These are phyloP conservation scores for Eurois occulta DNA, from an alignment of 2,888 invertebrate genomes.

Conservation along the genomic window DNA sequence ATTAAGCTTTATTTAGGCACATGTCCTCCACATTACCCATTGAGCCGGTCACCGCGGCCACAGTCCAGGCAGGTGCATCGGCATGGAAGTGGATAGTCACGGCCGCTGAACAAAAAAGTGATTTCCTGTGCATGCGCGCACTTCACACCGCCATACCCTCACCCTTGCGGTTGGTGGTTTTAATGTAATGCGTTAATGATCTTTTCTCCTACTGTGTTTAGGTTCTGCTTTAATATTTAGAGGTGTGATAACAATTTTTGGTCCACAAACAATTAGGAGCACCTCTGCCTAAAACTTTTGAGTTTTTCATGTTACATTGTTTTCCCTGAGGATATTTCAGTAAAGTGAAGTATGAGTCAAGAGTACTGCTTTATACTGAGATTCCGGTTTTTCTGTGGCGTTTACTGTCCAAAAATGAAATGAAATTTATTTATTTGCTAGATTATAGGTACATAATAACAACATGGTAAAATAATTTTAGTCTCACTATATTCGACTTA, in stretches of 20 bases:
- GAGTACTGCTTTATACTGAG: neutral
- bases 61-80: conserved; percentile 55
- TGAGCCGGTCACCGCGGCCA: conserved; percentile 28
- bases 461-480: too few species aligned
- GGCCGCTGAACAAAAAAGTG: conserved; percentile 64
- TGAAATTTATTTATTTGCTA: too few species aligned
- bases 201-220: conserved; percentile 22
- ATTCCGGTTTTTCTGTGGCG: neutral
- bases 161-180: conserved; percentile 46
- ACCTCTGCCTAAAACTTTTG: neutral
- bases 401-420: too few species aligned
- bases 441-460: too few species aligned
- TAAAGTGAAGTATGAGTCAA: neutral
- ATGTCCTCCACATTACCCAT: conserved; percentile 25
- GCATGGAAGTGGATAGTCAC: conserved; percentile 63
- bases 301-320: too few species aligned
- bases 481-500: too few species aligned
- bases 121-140: conserved; percentile 59
- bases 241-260: neutral
- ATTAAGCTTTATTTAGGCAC: conserved; percentile 36
- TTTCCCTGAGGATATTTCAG: neutral
- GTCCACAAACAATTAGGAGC: neutral
- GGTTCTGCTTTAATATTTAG: neutral
- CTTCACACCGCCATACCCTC: conserved; percentile 40
- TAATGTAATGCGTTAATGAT: conserved; percentile 47